Evolutionary conservation across 1,140 invertebrate genomes (phyloP), one percentile per base, ranked within the genome.

Genomic region (Drosophila nannoptera): DNA sequence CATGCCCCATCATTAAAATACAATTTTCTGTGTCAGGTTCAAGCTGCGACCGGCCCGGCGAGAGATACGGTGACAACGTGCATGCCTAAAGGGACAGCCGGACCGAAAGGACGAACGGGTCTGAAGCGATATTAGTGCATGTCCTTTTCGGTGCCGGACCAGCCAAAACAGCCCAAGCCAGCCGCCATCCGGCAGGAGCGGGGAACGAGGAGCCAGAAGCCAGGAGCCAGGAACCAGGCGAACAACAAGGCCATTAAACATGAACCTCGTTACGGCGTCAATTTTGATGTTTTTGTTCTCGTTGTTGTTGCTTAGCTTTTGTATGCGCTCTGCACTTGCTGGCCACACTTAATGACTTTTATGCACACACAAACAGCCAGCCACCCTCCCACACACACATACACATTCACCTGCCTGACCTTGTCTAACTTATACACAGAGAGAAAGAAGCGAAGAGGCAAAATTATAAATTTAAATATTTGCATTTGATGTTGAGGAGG

Each of bases 11-110:
- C 81, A 86, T 86, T 86, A 86, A 86, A 86, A 86, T 81, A 86
- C 81, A 86, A 86, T 86, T 86, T 86, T 86, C 77, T 86, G 81
- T 86, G 81, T 86, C 81, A 86, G 81, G 80, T 84, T 84, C 81
- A 87, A 86, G 82, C 73, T 77, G 74, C 75, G 81, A 61, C 67
- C 81, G 82, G 70, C 71, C 67, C 75, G 84, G 63, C 66, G 65
- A 56, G 38, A 12, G 16, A 56, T 45, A 35, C 31, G 40, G 58
- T 38, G 50, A 58, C 45, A 45, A 43, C 56, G 61, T 22, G 64
- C 53, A 84, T 80, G 80, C 35, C 42, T 59, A 62, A 69, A 80
- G 73, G 22, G 77, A 75, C 61, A 7, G n/a, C 31, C 7, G 33
- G 38, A 35, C 22, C 61, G 7, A 29, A 14, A 32, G 35, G 38